Evolutionary conservation across 2,888 invertebrate species (phyloP), one percentile per base, ranked within the genome.

Genomic region (Trilocha varians): DNA sequence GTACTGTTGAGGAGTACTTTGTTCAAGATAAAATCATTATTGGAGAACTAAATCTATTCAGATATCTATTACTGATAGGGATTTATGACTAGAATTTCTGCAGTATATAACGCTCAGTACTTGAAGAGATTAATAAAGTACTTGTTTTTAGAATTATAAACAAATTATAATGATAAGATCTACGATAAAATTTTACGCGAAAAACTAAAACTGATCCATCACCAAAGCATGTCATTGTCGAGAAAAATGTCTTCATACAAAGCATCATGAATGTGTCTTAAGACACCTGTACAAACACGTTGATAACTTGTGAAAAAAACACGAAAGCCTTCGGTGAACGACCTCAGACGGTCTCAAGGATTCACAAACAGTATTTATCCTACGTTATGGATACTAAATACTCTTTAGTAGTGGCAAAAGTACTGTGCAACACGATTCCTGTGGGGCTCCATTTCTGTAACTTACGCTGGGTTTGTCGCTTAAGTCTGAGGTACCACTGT

Each of bases 251-350:
- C 25, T 25, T 25, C 11, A 25, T 25, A 25, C 25, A 25, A 25
- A 25, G 25, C 25, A 11, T 25, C 25, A 25, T 25, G 25, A 6
- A 18, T 18, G 11, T 25, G 25, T 25, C 25, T 25, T 56, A 51
- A 46, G 59, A 62, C 59, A 63, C 52, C 63, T 66, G 52, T 57
- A 48, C 57, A 62, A 60, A 67, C 53, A 58, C 46, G 40, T 34
- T 42, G 49, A 52, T 58, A 52, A 59, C 56, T 57, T 53, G 50
- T 65, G 48, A 47, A 52, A 55, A 57, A 51, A 57, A 57, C 59
- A 59, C 57, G 58, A 42, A 39, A 35, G 56, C 49, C 48, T 42
- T 16, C 47, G 70, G 57, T 18, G 58, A 47, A 52, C 62, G 61
- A 69, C 62, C 67, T 49, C 49, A 36, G 48, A 34, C 47, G 40